These are phyloP conservation scores for Madoqua kirkii DNA, from an alignment of 2,113 vertebrate genomes.

Conservation along the genomic window DNA sequence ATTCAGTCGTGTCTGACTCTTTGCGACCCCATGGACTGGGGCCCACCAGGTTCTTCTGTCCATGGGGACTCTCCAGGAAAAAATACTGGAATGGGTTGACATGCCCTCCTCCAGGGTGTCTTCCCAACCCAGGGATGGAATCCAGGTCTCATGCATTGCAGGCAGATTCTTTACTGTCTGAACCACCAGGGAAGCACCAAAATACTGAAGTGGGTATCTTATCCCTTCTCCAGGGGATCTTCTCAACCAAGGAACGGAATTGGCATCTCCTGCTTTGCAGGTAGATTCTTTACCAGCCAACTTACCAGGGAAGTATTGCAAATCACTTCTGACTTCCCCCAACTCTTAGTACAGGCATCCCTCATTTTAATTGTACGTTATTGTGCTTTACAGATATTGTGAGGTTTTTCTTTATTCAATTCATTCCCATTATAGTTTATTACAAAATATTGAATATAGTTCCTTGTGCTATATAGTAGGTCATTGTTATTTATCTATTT, in stretches of 20 bases:
- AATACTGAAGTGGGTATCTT: not conserved
- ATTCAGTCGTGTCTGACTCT: not conserved
- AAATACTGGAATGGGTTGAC: not conserved
- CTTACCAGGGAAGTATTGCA: not conserved
- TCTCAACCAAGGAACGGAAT: not conserved
- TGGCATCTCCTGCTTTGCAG: not conserved
- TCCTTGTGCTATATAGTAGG: not conserved
- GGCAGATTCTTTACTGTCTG: not conserved
- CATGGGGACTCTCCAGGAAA: not conserved
- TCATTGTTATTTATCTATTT: not conserved
- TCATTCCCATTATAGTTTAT: not conserved
- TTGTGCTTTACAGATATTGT: not conserved
- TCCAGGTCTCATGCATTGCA: not conserved
- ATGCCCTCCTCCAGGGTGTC: not conserved
- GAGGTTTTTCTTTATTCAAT: not conserved
- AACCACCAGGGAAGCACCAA: not conserved
- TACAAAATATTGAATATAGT: not conserved
- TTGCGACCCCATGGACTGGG: not conserved
- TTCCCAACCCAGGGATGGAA: not conserved
- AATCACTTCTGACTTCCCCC: not conserved
- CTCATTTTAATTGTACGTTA: not conserved
- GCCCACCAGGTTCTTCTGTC: not conserved
- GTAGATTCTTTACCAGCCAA: not conserved
- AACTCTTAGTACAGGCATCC: not conserved
- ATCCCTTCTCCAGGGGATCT: not conserved